These are phyloP conservation scores for Ramphastos sulfuratus DNA, from an alignment of 2,113 vertebrate genomes.

Conservation along the genomic window DNA sequence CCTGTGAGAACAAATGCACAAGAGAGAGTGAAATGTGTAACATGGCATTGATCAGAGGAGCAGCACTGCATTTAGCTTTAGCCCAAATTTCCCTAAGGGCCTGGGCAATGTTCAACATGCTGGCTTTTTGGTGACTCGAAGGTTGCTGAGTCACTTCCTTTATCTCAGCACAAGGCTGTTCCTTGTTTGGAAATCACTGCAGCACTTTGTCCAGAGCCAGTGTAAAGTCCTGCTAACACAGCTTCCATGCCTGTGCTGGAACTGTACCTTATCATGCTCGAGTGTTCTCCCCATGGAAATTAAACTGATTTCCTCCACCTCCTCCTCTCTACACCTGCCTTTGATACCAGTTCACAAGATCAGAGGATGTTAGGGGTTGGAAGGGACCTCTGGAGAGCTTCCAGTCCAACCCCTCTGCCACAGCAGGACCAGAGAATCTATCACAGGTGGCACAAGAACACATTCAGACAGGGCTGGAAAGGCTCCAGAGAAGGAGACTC, in stretches of 20 bases:
- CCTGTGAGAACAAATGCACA: not conserved
- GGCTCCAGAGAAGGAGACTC: too few relatives aligned
- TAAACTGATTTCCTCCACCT: not conserved
- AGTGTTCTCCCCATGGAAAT: not conserved
- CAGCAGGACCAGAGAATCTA: too few relatives aligned
- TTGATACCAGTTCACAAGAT: not conserved
- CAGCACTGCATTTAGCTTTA: not conserved
- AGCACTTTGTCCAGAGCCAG: not conserved
- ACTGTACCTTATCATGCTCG: not conserved
- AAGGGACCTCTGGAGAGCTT: too few relatives aligned
- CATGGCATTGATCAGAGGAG: not conserved
- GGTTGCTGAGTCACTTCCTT: not conserved
- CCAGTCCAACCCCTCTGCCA: too few relatives aligned
- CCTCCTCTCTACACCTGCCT: not conserved
- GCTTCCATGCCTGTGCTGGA: not conserved
- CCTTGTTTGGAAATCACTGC: not conserved
- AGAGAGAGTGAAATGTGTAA: not conserved
- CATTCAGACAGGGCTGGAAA: too few relatives aligned
- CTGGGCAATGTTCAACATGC: not conserved
- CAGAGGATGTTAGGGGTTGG: too few relatives aligned
- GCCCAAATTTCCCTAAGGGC: not conserved
- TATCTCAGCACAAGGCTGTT: not conserved
- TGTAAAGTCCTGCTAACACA: not conserved
- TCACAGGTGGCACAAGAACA: too few relatives aligned
- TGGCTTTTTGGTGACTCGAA: not conserved